Percentiles rank a stretch among this genome's conserved stretches.
phyloP scores from a whole-genome alignment of 1,140 invertebrate species.

The Atta cephalotes region DNA sequence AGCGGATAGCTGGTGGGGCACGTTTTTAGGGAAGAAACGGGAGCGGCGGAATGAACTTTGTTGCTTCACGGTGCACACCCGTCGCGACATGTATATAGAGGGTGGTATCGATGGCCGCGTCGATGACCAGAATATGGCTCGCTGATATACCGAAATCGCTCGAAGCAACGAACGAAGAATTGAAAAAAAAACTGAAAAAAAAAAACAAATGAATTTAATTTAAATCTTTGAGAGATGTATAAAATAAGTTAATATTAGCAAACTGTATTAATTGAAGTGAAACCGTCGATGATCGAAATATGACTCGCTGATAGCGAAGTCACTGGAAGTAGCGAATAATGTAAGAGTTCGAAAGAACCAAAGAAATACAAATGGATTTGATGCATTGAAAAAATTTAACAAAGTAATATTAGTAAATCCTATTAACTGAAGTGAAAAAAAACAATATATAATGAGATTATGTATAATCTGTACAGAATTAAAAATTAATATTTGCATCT shows the following conservation, averaged over 20 bases:
- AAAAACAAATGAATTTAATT: background rate
- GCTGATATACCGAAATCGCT: constrained; percentile 18
- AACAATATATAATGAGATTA: background rate
- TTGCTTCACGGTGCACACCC: constrained; percentile 21
- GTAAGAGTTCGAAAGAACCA: background rate
- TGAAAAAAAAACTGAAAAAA: background rate
- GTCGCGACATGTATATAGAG: constrained; percentile 14
- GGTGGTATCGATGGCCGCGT: constrained; percentile 50
- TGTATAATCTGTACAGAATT: background rate
- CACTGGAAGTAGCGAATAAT: background rate
- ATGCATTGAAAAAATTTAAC: background rate
- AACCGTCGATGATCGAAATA: too few species aligned
- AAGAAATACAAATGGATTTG: background rate
- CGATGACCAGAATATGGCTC: constrained; percentile 56
- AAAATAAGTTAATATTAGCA: background rate
- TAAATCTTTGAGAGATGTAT: background rate
- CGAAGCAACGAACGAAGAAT: background rate
- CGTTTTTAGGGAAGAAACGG: constrained; percentile 49
- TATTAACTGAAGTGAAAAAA: too few species aligned
- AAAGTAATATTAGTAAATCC: background rate
- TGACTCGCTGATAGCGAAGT: constrained; percentile 9
- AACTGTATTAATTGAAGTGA: background rate
- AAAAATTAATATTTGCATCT: background rate
- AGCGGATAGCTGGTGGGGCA: background rate
- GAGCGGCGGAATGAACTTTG: constrained; percentile 47